Percentiles rank a stretch among this genome's conserved stretches.
Evolutionary conservation across 2,113 vertebrate species (phyloP).

Genomic region (Tympanuchus pallidicinctus): DNA sequence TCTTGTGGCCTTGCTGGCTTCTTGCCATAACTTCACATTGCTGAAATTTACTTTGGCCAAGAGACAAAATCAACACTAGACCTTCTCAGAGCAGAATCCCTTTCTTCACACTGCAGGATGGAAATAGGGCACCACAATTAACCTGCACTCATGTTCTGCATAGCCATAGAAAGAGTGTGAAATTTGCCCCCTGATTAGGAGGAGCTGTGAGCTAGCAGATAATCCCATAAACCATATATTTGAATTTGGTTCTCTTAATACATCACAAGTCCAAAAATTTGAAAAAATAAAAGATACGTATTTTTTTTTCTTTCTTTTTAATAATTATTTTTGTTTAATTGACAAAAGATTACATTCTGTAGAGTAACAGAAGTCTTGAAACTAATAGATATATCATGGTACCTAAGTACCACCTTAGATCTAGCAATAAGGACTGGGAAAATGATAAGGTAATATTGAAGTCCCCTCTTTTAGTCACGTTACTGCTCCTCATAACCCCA

Average conservation of each 20-base stretch:
- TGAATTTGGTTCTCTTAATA: neutral
- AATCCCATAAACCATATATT: too few species aligned
- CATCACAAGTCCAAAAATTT: neutral
- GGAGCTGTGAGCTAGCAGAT: neutral
- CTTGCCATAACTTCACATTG: neutral
- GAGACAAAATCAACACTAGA: neutral
- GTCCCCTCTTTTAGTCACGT: too few species aligned
- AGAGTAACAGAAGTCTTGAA: neutral
- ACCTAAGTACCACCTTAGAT: rapidly evolving
- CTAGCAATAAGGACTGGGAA: neutral
- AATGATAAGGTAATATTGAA: rapidly evolving
- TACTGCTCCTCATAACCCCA: neutral
- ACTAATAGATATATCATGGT: neutral
- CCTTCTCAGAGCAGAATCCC: neutral
- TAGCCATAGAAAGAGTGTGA: neutral
- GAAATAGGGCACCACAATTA: neutral
- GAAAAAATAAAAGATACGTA: neutral
- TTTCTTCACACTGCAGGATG: neutral
- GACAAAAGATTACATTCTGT: neutral
- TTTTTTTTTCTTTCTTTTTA: neutral
- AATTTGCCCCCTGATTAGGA: neutral
- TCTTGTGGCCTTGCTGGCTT: neutral
- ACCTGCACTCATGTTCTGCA: rapidly evolving
- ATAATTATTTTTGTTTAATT: neutral
- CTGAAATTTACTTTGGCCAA: constrained; percentile 3